Evolutionary conservation across 2,888 invertebrate genomes (phyloP), one percentile per base, ranked within the genome.

Genomic region (Hedya salicella): DNA sequence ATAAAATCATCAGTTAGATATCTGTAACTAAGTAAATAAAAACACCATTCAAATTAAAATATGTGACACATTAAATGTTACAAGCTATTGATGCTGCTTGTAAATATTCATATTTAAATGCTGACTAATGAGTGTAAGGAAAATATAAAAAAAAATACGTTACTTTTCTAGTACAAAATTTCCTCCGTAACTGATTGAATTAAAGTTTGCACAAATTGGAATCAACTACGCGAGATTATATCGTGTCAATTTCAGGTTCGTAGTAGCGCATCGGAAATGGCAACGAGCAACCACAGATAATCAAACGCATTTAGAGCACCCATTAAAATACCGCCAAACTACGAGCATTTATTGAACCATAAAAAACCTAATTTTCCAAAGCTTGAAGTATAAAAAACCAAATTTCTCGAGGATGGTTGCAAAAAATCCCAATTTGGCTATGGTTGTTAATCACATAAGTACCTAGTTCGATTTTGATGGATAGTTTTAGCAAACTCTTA

Each of bases 221-320:
- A 36, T 36, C 36, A 36, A 36, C 1, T 19, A 25, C 2, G 25
- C 25, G 17, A 17, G 32, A 52, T 30, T 4, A 17, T 17, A 53
- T 36, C 19, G 2, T 14, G 56, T 16, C 5, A 44, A 16, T n/a
- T 46, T 46, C n/a, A 6, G n/a, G 21, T 16, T 30, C 16, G 17
- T 62, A 54, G 25, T 49, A 63, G n/a, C 54, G 11, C 48, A 39
- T 30, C 62, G 62, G 48, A 49, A 63, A 56, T 30, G 62, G 48
- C 61, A 64, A 60, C 67, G 67, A 62, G 53, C 42, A 56, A 62
- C n/a, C 57, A 62, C 67, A 60, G 67, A 68, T 68, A 72, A 73
- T 70, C 70, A 71, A 69, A 68, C 62, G 67, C 63, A 70, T 71
- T 69, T 65, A 67, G 69, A 68, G 65, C 68, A 59, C 66, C n/a